Percentiles rank a stretch among this genome's conserved stretches.
phyloP scores from a whole-genome alignment of 1,140 invertebrate species.

The Macrobrachium rosenbergii region DNA sequence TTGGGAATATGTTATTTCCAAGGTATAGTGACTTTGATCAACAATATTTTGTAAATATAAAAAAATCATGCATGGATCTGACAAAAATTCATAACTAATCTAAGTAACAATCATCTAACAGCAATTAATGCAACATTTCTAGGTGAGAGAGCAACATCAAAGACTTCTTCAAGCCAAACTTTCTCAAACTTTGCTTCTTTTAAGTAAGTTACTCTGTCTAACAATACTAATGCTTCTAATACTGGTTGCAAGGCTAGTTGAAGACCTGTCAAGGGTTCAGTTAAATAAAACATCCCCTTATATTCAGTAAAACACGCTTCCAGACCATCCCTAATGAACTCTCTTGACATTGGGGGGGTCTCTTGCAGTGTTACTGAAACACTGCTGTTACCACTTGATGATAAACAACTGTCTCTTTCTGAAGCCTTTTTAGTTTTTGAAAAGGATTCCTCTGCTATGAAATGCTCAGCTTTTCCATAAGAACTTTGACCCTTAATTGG shows the following conservation, averaged over 20 bases:
- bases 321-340: not conserved
- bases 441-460: no score
- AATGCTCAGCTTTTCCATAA: no score
- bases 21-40: no score
- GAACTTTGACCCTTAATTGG: no score
- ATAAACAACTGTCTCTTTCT: no score
- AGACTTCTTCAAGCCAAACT: slow-evolving; percentile 43
- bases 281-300: slow-evolving; percentile 36
- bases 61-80: no score
- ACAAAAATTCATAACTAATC: no score
- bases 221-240: slow-evolving; percentile 31
- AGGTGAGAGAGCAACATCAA: slow-evolving; percentile 43
- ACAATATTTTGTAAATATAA: no score
- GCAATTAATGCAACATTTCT: slow-evolving; percentile 49
- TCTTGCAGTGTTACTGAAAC: not conserved
- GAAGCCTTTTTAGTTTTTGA: no score
- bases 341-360: not conserved
- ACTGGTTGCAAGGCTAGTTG: slow-evolving; percentile 50
- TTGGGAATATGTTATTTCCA: no score
- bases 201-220: slow-evolving; percentile 39
- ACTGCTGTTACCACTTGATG: not conserved
- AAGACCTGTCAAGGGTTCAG: slow-evolving; percentile 48
- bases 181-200: slow-evolving; percentile 42
- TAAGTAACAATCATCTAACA: slow-evolving; percentile 23
- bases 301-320: slow-evolving; percentile 27